These are phyloP conservation scores for Isotomurus palustris DNA, from an alignment of 2,888 invertebrate species.

Conservation along the genomic window DNA sequence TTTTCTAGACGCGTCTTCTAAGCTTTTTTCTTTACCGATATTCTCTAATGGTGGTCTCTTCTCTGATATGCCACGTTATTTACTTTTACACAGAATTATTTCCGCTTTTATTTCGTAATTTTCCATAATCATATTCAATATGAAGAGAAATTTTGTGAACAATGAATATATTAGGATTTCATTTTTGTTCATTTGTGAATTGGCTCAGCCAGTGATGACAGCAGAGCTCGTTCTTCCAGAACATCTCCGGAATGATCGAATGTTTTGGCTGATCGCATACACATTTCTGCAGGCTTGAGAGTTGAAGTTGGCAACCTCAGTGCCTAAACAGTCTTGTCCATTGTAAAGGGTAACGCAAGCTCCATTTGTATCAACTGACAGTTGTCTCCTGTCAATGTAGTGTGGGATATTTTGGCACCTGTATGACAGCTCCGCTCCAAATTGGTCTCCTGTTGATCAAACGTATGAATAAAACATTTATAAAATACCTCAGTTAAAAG, in stretches of 20 bases:
- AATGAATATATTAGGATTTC: too few species aligned
- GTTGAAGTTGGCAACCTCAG: constrained; percentile 2
- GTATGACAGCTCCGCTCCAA: neutral
- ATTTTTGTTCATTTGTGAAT: too few species aligned
- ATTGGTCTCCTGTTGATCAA: constrained; percentile 1
- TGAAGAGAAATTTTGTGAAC: too few species aligned
- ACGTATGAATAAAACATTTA: too few species aligned
- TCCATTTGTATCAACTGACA: constrained; percentile 7
- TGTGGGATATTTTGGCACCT: constrained; percentile 2
- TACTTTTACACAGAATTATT: too few species aligned
- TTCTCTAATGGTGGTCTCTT: constrained; percentile 4
- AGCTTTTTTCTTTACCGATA: constrained; percentile 1
- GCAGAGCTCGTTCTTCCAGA: constrained; percentile 3
- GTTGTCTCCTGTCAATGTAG: neutral
- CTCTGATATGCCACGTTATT: too few species aligned
- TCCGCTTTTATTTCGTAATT: too few species aligned
- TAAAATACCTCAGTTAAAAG: too few species aligned
- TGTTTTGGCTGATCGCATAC: neutral
- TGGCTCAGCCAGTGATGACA: too few species aligned
- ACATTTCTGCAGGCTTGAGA: neutral
- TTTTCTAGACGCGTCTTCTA: constrained; percentile 10
- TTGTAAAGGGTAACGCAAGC: constrained; percentile 2
- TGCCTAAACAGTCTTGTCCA: neutral
- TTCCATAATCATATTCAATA: too few species aligned
- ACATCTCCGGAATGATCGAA: neutral